A percentile compares a stretch with the other conserved stretches of the same genome.
phyloP scores from a whole-genome alignment of 2,113 vertebrate genomes.

The Cairina moschata region DNA sequence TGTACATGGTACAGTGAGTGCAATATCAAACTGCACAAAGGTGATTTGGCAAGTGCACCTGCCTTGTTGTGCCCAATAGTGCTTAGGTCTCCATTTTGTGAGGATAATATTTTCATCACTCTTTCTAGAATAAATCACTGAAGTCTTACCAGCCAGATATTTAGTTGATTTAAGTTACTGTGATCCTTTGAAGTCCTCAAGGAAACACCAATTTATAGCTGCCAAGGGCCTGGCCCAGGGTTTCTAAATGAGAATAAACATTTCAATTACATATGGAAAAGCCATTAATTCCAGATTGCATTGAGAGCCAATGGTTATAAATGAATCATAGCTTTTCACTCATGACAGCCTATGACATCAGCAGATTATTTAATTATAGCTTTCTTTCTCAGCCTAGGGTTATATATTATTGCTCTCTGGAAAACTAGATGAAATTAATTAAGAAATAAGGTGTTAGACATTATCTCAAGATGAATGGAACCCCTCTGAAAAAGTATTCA shows the following conservation, averaged over 20 bases:
- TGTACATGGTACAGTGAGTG: not conserved
- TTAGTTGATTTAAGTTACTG: not conserved
- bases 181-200: not conserved
- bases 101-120: not conserved
- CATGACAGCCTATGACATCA: conserved; percentile 2
- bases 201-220: not conserved
- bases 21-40: not conserved
- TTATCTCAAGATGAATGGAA: not conserved
- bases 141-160: not conserved
- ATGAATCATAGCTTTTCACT: conserved; percentile 38
- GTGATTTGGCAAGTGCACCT: not conserved
- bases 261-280: conserved; percentile 40
- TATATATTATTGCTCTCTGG: not conserved
- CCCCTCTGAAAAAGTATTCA: not conserved
- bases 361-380: conserved; percentile 39
- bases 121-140: not conserved
- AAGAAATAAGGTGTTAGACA: conserved; percentile 47
- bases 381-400: conserved; percentile 8
- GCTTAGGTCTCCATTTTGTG: not conserved
- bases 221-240: not conserved
- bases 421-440: conserved; percentile 38
- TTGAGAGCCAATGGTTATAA: conserved; percentile 23
- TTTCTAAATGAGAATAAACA: conserved; percentile 7
- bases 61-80: not conserved
- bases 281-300: conserved; percentile 4